A percentile compares a stretch with the other conserved stretches of the same genome.
These are phyloP conservation scores for Melanostoma scalare DNA, from an alignment of 2,888 invertebrate species.

Conservation along the genomic window DNA sequence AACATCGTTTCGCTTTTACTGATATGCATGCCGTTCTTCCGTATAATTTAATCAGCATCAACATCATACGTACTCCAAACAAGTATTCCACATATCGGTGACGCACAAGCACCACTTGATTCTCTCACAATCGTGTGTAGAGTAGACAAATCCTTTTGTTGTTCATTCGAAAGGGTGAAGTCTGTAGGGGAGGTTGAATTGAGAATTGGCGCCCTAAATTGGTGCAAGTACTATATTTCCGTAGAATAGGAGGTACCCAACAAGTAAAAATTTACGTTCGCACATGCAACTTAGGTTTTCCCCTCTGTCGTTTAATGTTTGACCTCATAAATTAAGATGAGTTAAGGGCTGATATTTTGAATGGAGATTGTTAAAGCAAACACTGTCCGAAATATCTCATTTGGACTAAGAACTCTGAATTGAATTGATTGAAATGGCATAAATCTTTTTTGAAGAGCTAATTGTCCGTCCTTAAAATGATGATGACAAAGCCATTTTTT, in stretches of 20 bases:
- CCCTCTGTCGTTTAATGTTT: conserved; percentile 49
- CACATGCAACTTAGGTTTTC: conserved; percentile 15
- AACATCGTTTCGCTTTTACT: conserved; percentile 1
- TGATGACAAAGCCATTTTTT: too few relatives aligned
- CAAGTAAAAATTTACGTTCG: conserved; percentile 26
- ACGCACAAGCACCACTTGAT: neutral
- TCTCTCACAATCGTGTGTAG: neutral
- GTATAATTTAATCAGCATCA: neutral
- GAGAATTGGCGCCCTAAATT: conserved; percentile 4
- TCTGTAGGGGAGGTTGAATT: conserved; percentile 14
- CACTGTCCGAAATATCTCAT: too few relatives aligned
- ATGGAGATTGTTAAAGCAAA: neutral
- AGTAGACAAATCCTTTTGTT: conserved; percentile 11
- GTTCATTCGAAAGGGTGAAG: conserved; percentile 12
- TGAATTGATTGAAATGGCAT: too few relatives aligned
- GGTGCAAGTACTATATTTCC: conserved; percentile 3
- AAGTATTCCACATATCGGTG: too few relatives aligned
- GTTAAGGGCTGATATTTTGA: conserved; percentile 4
- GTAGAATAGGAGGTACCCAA: too few relatives aligned
- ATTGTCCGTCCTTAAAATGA: too few relatives aligned
- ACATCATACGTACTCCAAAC: neutral
- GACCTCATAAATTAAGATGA: conserved; percentile 45
- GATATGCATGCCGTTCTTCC: neutral
- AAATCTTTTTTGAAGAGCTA: too few relatives aligned
- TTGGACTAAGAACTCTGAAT: too few relatives aligned